Percentiles rank a stretch among this genome's conserved stretches.
phyloP scores from a whole-genome alignment of 2,113 vertebrate species.

The Pluvianellus socialis region DNA sequence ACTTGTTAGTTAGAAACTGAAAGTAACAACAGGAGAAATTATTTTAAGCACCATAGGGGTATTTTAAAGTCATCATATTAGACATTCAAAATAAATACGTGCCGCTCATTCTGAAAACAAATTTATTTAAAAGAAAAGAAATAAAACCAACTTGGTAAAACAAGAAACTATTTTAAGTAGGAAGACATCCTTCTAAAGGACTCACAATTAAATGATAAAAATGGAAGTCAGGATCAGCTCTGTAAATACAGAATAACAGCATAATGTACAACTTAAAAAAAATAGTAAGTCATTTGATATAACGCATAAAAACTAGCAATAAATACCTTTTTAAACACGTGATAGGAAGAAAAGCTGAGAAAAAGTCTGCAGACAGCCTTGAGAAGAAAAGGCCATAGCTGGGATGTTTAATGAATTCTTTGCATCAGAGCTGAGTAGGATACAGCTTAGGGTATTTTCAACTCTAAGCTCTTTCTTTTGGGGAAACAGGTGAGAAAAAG shows the following conservation, averaged over 20 bases:
- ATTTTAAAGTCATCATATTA: neutral
- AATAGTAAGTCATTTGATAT: accelerated
- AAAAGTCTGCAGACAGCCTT: neutral
- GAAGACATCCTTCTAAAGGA: neutral
- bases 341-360: neutral
- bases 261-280: neutral
- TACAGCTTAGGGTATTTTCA: neutral
- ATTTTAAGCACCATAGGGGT: neutral
- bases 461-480: neutral
- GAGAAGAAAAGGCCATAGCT: neutral
- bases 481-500: neutral
- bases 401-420: neutral
- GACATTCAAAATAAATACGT: neutral
- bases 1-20: neutral
- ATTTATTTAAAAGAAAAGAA: neutral
- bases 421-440: neutral
- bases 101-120: neutral
- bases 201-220: neutral
- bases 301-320: neutral
- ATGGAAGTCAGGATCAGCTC: neutral
- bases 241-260: neutral
- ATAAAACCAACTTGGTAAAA: neutral
- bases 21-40: neutral
- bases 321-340: neutral
- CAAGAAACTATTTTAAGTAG: neutral